Evolutionary conservation across 1,140 invertebrate species (phyloP).

Genomic region (Penaeus chinensis): DNA sequence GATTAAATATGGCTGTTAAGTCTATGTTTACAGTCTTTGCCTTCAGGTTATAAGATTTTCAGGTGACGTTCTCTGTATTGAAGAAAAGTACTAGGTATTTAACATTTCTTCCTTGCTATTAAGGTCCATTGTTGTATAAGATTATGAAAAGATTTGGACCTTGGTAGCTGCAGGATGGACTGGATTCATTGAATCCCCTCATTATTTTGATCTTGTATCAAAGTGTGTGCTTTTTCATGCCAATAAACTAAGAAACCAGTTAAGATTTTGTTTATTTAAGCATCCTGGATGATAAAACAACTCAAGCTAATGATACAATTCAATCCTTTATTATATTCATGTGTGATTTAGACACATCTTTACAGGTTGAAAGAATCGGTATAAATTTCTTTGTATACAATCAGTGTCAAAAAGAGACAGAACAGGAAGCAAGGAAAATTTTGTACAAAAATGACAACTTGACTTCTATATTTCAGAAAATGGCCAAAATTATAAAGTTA

Average conservation of each 20-base stretch:
- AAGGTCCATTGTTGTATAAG: constrained; percentile 62
- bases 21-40: constrained; percentile 60
- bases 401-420: no score
- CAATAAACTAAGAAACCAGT: constrained; percentile 63
- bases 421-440: no score
- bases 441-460: no score
- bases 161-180: constrained; percentile 62
- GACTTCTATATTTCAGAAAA: no score
- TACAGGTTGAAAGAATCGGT: no score
- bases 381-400: no score
- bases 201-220: constrained; percentile 63
- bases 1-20: constrained; percentile 57
- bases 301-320: no score
- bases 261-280: constrained; percentile 32
- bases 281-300: no score
- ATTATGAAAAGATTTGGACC: constrained; percentile 63
- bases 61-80: constrained; percentile 61
- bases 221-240: constrained; percentile 63
- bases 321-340: no score
- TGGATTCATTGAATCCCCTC: constrained; percentile 62
- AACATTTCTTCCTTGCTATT: constrained; percentile 62
- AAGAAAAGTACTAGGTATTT: constrained; percentile 58
- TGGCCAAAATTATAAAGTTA: no score
- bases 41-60: constrained; percentile 59
- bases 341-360: no score